phyloP scores from a whole-genome alignment of 2,888 invertebrate species.

The Operophtera brumata region DNA sequence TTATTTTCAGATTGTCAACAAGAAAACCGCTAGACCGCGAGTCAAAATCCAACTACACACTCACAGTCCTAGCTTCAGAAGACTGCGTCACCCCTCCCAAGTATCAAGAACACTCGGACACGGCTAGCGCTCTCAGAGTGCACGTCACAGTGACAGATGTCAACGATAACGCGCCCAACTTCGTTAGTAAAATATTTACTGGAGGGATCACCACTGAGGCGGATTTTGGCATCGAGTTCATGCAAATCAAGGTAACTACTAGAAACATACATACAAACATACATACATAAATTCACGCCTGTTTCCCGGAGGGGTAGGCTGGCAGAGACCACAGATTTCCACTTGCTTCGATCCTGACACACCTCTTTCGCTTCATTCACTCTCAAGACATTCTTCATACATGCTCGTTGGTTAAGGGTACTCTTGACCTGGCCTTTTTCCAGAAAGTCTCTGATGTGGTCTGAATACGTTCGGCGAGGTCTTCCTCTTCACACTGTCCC shows the following conservation, averaged over 20 bases:
- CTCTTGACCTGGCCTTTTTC: too few species aligned
- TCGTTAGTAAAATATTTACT: constrained; percentile 90
- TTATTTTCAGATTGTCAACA: constrained; percentile 52
- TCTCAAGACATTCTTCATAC: too few species aligned
- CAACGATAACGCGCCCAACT: constrained; percentile 95
- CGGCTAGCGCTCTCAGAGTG: constrained; percentile 86
- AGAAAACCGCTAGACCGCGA: constrained; percentile 88
- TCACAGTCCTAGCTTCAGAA: constrained; percentile 91
- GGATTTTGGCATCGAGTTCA: constrained; percentile 93
- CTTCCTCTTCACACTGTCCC: too few species aligned
- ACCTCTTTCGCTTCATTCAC: too few species aligned
- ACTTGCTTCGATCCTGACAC: too few species aligned
- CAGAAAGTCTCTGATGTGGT: too few species aligned
- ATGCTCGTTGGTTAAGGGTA: too few species aligned
- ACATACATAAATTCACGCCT: too few species aligned
- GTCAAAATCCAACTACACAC: constrained; percentile 82
- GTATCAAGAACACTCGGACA: constrained; percentile 80
- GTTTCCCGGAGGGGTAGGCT: too few species aligned
- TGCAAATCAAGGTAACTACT: constrained; percentile 90
- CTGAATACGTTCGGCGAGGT: too few species aligned
- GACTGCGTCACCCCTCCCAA: constrained; percentile 83
- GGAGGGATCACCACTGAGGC: constrained; percentile 97
- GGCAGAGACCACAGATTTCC: too few species aligned
- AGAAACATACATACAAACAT: too few species aligned
- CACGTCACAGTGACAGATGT: constrained; percentile 88